phyloP scores from a whole-genome alignment of 2,888 invertebrate genomes.

The Rhagium mordax region DNA sequence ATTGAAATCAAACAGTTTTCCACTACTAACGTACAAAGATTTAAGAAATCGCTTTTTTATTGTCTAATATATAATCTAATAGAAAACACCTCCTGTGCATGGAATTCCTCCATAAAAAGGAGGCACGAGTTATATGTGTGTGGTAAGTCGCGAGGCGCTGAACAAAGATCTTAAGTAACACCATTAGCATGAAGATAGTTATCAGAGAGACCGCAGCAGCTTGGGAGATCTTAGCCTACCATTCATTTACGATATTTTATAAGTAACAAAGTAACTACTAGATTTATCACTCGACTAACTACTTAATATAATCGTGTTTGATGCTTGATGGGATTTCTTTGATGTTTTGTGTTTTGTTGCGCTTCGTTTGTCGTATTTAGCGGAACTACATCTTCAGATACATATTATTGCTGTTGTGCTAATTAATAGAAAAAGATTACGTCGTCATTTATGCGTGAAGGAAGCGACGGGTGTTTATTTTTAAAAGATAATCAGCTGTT shows the following conservation, averaged over 20 bases:
- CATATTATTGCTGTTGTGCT: not conserved
- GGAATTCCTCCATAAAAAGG: not conserved
- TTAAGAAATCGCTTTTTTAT: not conserved
- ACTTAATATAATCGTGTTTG: constrained; percentile 14
- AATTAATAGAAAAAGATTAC: not conserved
- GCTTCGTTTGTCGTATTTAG: not conserved
- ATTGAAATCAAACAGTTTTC: too few relatives aligned
- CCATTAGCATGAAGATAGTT: constrained; percentile 62
- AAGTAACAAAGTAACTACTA: constrained; percentile 19
- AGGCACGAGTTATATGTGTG: constrained; percentile 44
- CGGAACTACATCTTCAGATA: not conserved
- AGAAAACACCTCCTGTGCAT: not conserved
- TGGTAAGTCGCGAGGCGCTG: constrained; percentile 52
- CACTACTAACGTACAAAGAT: too few relatives aligned
- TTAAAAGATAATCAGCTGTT: not conserved
- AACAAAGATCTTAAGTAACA: constrained; percentile 55
- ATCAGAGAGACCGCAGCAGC: constrained; percentile 49
- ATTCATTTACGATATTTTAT: constrained; percentile 25
- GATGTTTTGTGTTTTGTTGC: not conserved
- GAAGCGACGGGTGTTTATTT: not conserved
- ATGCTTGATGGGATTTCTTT: constrained; percentile 6
- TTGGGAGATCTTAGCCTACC: constrained; percentile 18
- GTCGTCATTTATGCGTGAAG: not conserved
- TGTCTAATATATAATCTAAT: not conserved
- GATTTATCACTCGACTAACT: constrained; percentile 19